These are phyloP conservation scores for Nibea albiflora DNA, from an alignment of 2,113 vertebrate genomes.

Conservation along the genomic window DNA sequence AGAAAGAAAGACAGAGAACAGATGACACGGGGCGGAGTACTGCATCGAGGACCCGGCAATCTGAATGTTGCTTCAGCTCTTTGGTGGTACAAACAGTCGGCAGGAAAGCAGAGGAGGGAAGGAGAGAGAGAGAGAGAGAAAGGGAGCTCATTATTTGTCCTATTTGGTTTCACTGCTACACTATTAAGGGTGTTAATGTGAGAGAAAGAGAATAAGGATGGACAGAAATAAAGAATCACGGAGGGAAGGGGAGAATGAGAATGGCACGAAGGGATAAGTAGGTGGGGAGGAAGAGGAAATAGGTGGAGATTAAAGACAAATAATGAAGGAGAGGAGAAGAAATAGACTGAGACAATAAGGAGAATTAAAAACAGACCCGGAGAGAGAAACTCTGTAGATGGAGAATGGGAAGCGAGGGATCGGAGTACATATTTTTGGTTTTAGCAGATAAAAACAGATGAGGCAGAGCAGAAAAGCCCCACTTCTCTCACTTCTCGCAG, in stretches of 20 bases:
- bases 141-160: slow-evolving; percentile 13
- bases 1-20: neutral
- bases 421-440: slow-evolving; percentile 15
- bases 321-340: neutral
- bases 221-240: neutral
- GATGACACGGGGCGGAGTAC: neutral
- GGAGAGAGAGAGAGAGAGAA: too few species aligned
- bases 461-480: slow-evolving; percentile 33
- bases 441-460: slow-evolving; percentile 46
- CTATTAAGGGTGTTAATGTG: neutral
- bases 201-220: neutral
- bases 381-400: neutral
- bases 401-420: neutral
- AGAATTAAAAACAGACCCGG: neutral
- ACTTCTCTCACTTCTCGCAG: slow-evolving; percentile 26
- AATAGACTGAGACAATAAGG: neutral
- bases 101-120: neutral
- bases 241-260: neutral
- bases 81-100: slow-evolving; percentile 8
- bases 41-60: slow-evolving; percentile 9
- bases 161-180: slow-evolving; percentile 17
- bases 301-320: neutral
- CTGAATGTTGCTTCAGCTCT: slow-evolving; percentile 4
- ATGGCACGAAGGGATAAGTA: neutral
- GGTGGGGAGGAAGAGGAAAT: neutral